phyloP scores from a whole-genome alignment of 2,797 vertebrate genomes.

The Jordanella pulchra region DNA sequence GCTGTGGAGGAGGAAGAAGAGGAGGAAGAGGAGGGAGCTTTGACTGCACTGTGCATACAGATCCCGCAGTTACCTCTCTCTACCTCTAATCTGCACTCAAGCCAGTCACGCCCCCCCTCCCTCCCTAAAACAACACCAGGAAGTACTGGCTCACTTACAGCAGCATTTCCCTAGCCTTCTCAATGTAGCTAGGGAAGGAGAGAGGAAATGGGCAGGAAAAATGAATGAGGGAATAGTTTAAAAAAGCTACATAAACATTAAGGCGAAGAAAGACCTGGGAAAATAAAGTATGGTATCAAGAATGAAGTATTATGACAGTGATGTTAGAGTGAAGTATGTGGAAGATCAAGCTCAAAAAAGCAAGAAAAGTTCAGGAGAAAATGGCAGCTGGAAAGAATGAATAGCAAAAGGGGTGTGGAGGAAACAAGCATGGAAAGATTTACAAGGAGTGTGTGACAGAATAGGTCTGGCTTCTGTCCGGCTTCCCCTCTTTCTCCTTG shows the following conservation, averaged over 20 bases:
- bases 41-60: conserved; percentile 67
- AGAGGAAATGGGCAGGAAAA: conserved; percentile 35
- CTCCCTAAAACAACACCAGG: conserved; percentile 76
- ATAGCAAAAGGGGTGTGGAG: conserved; percentile 29
- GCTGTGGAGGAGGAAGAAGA: conserved; percentile 66
- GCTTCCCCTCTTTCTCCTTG: conserved; percentile 23
- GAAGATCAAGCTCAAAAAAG: conserved; percentile 19
- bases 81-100: conserved; percentile 52
- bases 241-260: conserved; percentile 32
- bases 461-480: conserved; percentile 38
- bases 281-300: conserved; percentile 1
- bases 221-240: conserved; percentile 32
- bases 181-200: conserved; percentile 48
- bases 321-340: conserved; percentile 10
- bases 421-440: conserved; percentile 42
- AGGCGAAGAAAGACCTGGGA: conserved; percentile 21
- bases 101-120: conserved; percentile 69
- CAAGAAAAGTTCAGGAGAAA: conserved; percentile 20
- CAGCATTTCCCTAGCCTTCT: conserved; percentile 62
- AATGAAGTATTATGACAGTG: conserved; percentile 10
- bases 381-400: conserved; percentile 42
- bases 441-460: conserved; percentile 39
- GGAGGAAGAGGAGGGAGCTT: conserved; percentile 51
- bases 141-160: conserved; percentile 75
- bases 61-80: conserved; percentile 72